A percentile compares a stretch with the other conserved stretches of the same genome.
These are phyloP conservation scores for Monoplex corrugatus DNA, from an alignment of 2,888 invertebrate genomes.

Conservation along the genomic window DNA sequence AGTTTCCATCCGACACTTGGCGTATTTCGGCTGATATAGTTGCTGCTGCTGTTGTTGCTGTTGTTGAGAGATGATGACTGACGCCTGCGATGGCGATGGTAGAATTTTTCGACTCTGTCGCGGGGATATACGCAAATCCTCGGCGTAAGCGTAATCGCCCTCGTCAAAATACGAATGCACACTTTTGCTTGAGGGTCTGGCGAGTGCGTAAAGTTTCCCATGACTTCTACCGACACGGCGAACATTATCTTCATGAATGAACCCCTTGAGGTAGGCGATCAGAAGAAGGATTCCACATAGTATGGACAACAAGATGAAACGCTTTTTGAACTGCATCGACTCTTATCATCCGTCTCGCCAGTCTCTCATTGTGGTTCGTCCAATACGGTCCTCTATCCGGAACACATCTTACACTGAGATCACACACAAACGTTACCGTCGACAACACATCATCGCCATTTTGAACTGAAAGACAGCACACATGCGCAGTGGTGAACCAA, in stretches of 20 bases:
- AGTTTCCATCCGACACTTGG: slow-evolving; percentile 88
- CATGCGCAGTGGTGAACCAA: slow-evolving; percentile 49
- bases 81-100: slow-evolving; percentile 53
- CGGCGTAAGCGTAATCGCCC: slow-evolving; percentile 66
- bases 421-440: slow-evolving; percentile 13
- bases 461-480: slow-evolving; percentile 41
- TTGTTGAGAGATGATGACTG: slow-evolving; percentile 45
- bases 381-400: slow-evolving; percentile 43
- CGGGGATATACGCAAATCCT: slow-evolving; percentile 70
- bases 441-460: slow-evolving; percentile 50
- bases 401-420: neutral
- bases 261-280: slow-evolving; percentile 86
- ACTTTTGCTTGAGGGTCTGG: slow-evolving; percentile 37
- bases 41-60: slow-evolving; percentile 46
- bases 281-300: slow-evolving; percentile 89
- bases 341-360: slow-evolving; percentile 53
- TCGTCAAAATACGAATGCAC: slow-evolving; percentile 52
- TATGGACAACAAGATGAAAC: slow-evolving; percentile 89
- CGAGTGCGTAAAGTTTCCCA: slow-evolving; percentile 35
- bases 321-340: slow-evolving; percentile 92
- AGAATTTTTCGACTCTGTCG: slow-evolving; percentile 62
- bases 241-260: slow-evolving; percentile 51
- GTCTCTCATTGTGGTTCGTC: slow-evolving; percentile 52
- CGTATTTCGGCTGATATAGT: slow-evolving; percentile 59
- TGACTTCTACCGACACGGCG: slow-evolving; percentile 35